Conservation (phyloP, 2,888 invertebrate species). For the Drosophila affinis region DNA sequence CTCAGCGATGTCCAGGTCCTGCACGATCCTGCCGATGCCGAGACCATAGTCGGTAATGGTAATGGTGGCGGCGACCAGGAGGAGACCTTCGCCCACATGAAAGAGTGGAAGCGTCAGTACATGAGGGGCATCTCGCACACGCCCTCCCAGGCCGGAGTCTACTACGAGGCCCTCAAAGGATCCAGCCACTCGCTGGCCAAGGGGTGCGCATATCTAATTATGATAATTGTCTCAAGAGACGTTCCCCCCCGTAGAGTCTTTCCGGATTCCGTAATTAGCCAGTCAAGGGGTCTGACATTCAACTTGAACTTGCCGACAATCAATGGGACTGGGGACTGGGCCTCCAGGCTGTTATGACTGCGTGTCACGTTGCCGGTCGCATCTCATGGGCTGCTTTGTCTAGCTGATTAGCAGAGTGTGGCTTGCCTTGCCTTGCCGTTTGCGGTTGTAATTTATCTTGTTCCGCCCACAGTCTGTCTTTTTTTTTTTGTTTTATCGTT, state of each 20-base stretch:
- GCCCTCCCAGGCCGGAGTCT: slow-evolving; percentile 80
- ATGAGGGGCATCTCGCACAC: slow-evolving; percentile 81
- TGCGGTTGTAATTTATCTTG: slow-evolving; percentile 74
- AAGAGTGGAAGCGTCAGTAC: slow-evolving; percentile 80
- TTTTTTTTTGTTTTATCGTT: slow-evolving; percentile 32
- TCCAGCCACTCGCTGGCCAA: slow-evolving; percentile 75
- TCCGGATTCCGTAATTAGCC: slow-evolving; percentile 43
- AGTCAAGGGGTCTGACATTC: slow-evolving; percentile 68
- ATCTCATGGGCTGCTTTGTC: slow-evolving; percentile 52
- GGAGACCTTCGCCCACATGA: slow-evolving; percentile 69
- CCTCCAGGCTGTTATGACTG: slow-evolving; percentile 1
- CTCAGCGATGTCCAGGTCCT: slow-evolving; percentile 75
- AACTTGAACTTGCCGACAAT: slow-evolving; percentile 79
- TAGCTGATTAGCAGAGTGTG: slow-evolving; percentile 65
- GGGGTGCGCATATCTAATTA: slow-evolving; percentile 67
- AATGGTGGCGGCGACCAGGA: slow-evolving; percentile 57
- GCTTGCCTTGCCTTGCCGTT: slow-evolving; percentile 53
- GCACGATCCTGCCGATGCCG: slow-evolving; percentile 67
- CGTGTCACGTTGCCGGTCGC: slow-evolving; percentile 46
- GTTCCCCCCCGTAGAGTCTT: not conserved
- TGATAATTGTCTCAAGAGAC: slow-evolving; percentile 30
- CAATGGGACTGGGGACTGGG: slow-evolving; percentile 23
- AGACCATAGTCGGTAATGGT: slow-evolving; percentile 44
- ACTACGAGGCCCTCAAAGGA: slow-evolving; percentile 82
- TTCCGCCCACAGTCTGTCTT: slow-evolving; percentile 47